A percentile compares a stretch with the other conserved stretches of the same genome.
Conservation (phyloP, 2,113 vertebrate species). For the Tragelaphus scriptus region DNA sequence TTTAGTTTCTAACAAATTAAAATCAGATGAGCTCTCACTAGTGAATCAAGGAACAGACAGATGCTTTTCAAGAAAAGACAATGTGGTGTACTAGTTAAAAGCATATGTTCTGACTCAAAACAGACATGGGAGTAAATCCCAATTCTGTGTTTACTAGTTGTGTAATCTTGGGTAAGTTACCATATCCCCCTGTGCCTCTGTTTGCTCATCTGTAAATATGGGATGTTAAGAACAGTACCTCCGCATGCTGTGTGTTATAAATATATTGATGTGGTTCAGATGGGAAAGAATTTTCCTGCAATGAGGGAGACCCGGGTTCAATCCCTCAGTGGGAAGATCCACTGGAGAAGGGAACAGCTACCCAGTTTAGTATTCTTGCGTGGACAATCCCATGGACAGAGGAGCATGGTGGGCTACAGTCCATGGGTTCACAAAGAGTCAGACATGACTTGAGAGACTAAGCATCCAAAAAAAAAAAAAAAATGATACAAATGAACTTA, state of each 20-base stretch:
- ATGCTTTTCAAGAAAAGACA: neutral
- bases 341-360: neutral
- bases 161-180: neutral
- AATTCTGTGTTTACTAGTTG: neutral
- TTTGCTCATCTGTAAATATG: neutral
- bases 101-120: constrained; percentile 35
- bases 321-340: neutral
- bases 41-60: neutral
- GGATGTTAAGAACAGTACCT: neutral
- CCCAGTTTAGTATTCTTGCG: neutral
- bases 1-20: constrained; percentile 38
- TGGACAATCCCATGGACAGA: neutral
- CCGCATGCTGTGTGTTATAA: neutral
- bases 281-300: neutral
- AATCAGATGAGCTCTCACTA: constrained; percentile 36
- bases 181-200: neutral
- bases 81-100: neutral
- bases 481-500: neutral
- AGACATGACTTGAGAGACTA: neutral
- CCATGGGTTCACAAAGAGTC: neutral
- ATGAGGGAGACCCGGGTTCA: neutral
- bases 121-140: neutral
- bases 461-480: neutral
- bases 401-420: neutral
- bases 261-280: neutral